Percentiles rank a stretch among this genome's conserved stretches.
phyloP scores from a whole-genome alignment of 2,797 vertebrate genomes.

The Lacerta agilis region DNA sequence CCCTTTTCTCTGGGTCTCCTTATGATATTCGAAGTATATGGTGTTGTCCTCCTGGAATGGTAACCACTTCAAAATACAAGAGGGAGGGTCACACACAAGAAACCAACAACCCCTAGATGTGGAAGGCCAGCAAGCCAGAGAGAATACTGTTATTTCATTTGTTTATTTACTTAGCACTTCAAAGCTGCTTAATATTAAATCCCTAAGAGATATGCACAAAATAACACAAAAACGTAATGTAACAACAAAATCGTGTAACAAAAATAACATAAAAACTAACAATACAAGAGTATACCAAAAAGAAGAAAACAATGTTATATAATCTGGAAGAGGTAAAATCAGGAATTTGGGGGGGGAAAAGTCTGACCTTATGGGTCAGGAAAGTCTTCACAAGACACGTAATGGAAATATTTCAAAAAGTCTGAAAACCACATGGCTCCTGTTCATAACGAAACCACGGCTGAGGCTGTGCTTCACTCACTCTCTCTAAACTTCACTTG shows the following conservation, averaged over 20 bases:
- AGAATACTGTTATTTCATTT: no score
- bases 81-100: not conserved
- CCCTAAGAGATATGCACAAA: no score
- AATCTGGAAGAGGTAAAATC: no score
- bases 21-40: not conserved
- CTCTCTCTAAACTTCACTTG: not conserved
- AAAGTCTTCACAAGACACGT: not conserved
- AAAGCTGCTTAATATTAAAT: no score
- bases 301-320: no score
- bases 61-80: not conserved
- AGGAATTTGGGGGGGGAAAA: not conserved
- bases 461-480: conserved; percentile 5
- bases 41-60: not conserved
- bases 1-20: not conserved
- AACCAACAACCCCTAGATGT: not conserved
- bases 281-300: no score
- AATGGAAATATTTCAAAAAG: not conserved
- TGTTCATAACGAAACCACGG: not conserved
- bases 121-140: not conserved
- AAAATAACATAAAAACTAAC: no score
- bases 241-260: no score
- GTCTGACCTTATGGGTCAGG: not conserved
- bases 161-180: no score
- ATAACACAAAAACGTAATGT: no score
- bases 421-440: accelerated